Base-by-base conservation (phyloP, 2,113 vertebrate genomes). In the Xenotilapia caudafasciata region DNA sequence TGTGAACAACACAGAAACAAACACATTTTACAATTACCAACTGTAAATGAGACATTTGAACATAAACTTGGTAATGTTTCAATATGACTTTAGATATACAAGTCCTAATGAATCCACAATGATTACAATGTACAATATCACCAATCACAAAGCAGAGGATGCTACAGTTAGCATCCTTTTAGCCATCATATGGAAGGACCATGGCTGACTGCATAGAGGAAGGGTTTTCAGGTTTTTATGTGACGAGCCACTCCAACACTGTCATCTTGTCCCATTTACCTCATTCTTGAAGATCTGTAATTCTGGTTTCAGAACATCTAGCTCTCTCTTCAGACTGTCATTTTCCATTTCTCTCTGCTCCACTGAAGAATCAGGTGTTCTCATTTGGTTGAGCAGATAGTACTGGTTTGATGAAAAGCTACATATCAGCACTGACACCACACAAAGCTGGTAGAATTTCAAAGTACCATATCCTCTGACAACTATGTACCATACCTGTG, bases 251-350 rank as follows among this genome's bases (percentile, higher is more conserved):
- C 14, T 82, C 42, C 13, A 33, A 17, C 83, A 45, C n/a, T 56
- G 28, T 9, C 31, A 73, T 9, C 12, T n/a, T 6, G 5, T 17
- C n/a, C 42, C 21, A 6, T 68, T 45, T 3, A 96, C 96, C 96
- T 97, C 96, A 1, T 83, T 90, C 90, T 95, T 97, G 26, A 96
- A 91, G 65, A 96, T 91, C 65, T 96, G 89, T 3, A 97, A 79
- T 95, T 99, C 98, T 0, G 96, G 96, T 93, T 97, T 98, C 70
- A 97, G 81, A 23, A 86, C 97, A 38, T 97, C 96, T 21, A 98
- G 94, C 90, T 98, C 98, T 40, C 95, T 97, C 81, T 96, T 98
- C 91, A 98, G 93, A 19, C 84, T 85, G 6, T 96, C 70, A 0
- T 96, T 96, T 82, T 98, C 97, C 3, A 73, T 82, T 9, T 93